Evolutionary conservation across 2,113 vertebrate species (phyloP).

Genomic region (Ptyas mucosa): DNA sequence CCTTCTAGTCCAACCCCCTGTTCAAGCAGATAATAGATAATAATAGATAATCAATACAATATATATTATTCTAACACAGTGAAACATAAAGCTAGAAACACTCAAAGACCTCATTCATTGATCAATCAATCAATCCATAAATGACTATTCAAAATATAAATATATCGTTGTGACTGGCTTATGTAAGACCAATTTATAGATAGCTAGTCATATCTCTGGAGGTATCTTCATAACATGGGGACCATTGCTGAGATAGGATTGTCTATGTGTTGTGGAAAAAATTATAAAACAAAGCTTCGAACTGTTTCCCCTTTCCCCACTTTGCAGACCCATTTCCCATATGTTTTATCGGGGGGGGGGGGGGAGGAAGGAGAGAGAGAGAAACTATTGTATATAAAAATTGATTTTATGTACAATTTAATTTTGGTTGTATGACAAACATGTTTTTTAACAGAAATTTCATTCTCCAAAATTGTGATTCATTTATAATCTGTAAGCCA

Average conservation of each 20-base stretch:
- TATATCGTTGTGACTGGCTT: not conserved
- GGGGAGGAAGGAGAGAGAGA: not conserved
- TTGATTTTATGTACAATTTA: not conserved
- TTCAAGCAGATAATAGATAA: no score
- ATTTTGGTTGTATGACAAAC: not conserved
- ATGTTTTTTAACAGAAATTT: not conserved
- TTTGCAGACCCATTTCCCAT: no score
- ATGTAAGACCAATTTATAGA: not conserved
- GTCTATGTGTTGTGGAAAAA: not conserved
- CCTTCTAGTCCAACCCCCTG: no score
- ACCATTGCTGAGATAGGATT: not conserved
- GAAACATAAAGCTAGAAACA: not conserved
- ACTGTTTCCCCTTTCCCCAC: no score
- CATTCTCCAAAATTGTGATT: not conserved
- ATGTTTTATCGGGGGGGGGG: not conserved
- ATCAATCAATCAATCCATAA: not conserved
- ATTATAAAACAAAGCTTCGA: no score
- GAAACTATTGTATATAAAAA: not conserved
- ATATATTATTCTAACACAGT: not conserved
- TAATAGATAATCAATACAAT: not conserved
- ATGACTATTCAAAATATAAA: not conserved
- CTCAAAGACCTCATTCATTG: not conserved
- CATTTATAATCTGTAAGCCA: not conserved
- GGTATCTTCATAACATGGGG: not conserved
- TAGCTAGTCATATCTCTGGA: not conserved